Evolutionary conservation across 1,140 invertebrate genomes (phyloP), one percentile per base, ranked within the genome.

Genomic region (Bombyx mandarina): DNA sequence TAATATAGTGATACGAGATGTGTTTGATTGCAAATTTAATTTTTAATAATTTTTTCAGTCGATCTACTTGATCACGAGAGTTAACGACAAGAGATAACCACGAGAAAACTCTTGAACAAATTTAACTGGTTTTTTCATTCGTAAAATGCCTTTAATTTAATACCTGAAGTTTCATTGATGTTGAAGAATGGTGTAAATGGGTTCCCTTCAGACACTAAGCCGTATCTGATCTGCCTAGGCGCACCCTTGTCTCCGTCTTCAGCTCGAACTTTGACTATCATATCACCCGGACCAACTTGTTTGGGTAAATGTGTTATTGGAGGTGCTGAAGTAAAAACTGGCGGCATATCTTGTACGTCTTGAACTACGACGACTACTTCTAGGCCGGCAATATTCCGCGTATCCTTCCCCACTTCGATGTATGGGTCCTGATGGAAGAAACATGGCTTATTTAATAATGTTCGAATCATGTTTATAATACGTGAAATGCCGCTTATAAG

Each of bases 201-300:
- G 78, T 95, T 95, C 55, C 91, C 92, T 78, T 96, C 94, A 1
- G 94, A 93, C 18, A 96, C 92, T 53, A 97, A 88, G 8, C 94
- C 94, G 69, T 96, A 97, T 76, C 93, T 91, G 47, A 97, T 92
- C 67, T 93, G 92, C 49, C 95, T 90, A 3, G 95, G 94, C 47
- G 93, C 92, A 1, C 94, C 95, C 77, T 93, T 94, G 76, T 97
- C 96, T 3, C 96, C 95, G 79, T 97, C 96, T 81, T 95, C 93
- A n/a, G 96, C 96, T 62, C 92, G 91, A 1, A 97, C 93, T 81
- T 91, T 90, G 10, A 95, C 85, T 22, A 92, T 88, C 67, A 91
- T 86, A 75, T 93, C 12, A 12, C 91, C 91, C 6, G 91, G 90
- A n/a, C 89, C 88, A 47, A 93, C 86, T 47, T 90, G 90, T 1